phyloP scores from a whole-genome alignment of 2,113 vertebrate species.

The Nibea coibor region DNA sequence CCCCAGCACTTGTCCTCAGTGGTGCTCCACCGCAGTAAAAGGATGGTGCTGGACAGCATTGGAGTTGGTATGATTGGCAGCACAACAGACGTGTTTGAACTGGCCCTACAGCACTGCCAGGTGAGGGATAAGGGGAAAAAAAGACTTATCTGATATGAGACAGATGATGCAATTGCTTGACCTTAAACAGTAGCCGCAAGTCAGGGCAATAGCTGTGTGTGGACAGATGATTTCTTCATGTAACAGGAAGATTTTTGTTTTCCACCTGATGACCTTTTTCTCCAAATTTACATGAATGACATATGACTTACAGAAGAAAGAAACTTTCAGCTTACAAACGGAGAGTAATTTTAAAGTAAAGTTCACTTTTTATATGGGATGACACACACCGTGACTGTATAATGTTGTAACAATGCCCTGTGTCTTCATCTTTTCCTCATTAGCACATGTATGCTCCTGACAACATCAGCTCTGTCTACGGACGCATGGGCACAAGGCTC shows the following conservation, averaged over 20 bases:
- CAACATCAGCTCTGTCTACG: constrained; percentile 87
- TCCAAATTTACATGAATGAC: not conserved
- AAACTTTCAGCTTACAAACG: constrained; percentile 29
- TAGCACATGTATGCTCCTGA: constrained; percentile 86
- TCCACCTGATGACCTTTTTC: constrained; percentile 26
- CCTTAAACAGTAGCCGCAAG: not conserved
- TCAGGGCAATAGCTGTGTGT: not conserved
- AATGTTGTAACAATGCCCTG: not conserved
- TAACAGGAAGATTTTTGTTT: not conserved
- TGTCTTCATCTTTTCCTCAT: constrained; percentile 19
- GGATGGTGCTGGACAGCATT: constrained; percentile 92
- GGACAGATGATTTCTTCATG: constrained; percentile 14
- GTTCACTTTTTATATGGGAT: not conserved
- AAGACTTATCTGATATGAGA: constrained; percentile 4
- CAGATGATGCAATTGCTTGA: constrained; percentile 25
- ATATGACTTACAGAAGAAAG: constrained; percentile 27
- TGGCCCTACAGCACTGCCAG: constrained; percentile 88
- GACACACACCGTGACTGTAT: constrained; percentile 10
- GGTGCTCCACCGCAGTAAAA: constrained; percentile 87
- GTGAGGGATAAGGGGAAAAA: constrained; percentile 69
- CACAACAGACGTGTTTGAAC: constrained; percentile 86
- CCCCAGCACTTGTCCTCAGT: constrained; percentile 83
- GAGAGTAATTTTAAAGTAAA: not conserved
- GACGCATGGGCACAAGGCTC: constrained; percentile 81
- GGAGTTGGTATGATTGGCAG: constrained; percentile 91